Percentiles rank a stretch among this genome's conserved stretches.
phyloP scores from a whole-genome alignment of 2,888 invertebrate genomes.

The Luperina nickerlii region DNA sequence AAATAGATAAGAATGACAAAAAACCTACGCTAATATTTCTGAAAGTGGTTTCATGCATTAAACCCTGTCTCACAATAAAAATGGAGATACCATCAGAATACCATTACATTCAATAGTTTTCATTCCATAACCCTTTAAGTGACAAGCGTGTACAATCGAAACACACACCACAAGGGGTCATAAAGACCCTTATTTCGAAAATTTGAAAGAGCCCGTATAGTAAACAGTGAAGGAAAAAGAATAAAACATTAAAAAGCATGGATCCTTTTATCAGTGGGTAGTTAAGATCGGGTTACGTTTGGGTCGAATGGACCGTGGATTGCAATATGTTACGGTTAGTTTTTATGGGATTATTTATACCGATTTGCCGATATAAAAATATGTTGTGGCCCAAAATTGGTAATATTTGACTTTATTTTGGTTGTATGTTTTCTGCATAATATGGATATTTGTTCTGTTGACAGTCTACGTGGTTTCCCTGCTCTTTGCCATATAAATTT shows the following conservation, averaged over 20 bases:
- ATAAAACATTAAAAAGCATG: constrained; percentile 51
- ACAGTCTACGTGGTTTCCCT: background rate
- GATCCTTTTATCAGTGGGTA: constrained; percentile 54
- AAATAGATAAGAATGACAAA: constrained; percentile 5
- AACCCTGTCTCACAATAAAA: constrained; percentile 24
- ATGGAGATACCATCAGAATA: constrained; percentile 49
- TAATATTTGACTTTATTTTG: constrained; percentile 35
- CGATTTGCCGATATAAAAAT: constrained; percentile 47
- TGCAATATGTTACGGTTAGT: constrained; percentile 37
- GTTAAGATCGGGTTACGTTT: constrained; percentile 59
- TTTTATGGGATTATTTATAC: constrained; percentile 38
- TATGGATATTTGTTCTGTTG: constrained; percentile 3
- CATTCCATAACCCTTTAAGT: constrained; percentile 56
- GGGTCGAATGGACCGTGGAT: constrained; percentile 41
- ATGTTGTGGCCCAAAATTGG: constrained; percentile 14
- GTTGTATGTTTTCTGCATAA: background rate
- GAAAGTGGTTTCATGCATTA: constrained; percentile 30
- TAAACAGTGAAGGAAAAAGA: constrained; percentile 36
- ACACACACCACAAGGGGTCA: constrained; percentile 64
- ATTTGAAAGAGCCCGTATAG: constrained; percentile 67
- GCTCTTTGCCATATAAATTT: background rate
- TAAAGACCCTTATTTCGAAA: constrained; percentile 56
- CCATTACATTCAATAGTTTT: constrained; percentile 49
- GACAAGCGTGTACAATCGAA: constrained; percentile 62
- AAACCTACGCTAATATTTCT: constrained; percentile 7